phyloP scores from a whole-genome alignment of 2,888 invertebrate species.

The Zaprionus obscuricornis region DNA sequence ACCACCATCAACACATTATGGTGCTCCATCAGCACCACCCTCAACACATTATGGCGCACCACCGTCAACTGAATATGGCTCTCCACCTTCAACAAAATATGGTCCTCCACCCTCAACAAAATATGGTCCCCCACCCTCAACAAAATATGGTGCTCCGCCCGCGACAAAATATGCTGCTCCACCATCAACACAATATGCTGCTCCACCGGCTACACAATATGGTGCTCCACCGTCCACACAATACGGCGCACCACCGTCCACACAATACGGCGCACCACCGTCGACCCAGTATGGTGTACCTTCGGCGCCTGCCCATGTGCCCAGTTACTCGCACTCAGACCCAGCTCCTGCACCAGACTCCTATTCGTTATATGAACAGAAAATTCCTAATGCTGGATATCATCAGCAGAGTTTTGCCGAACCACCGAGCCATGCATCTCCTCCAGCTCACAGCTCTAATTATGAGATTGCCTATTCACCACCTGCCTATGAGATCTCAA shows the following conservation, averaged over 20 bases:
- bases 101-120: background rate
- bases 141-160: background rate
- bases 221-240: too few relatives aligned
- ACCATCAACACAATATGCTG: background rate
- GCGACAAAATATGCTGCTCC: background rate
- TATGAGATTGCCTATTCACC: slow-evolving; percentile 79
- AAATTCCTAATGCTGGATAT: slow-evolving; percentile 69
- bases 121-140: background rate
- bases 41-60: slow-evolving; percentile 20
- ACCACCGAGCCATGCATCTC: slow-evolving; percentile 53
- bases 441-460: slow-evolving; percentile 40
- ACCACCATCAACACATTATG: slow-evolving; percentile 9
- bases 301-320: slow-evolving; percentile 32
- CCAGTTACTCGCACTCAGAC: slow-evolving; percentile 31
- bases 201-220: background rate
- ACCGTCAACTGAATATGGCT: background rate
- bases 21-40: slow-evolving; percentile 11
- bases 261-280: slow-evolving; percentile 18
- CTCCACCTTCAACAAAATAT: background rate
- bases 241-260: too few relatives aligned
- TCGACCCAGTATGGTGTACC: slow-evolving; percentile 62
- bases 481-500: slow-evolving; percentile 74
- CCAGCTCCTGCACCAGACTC: slow-evolving; percentile 46
- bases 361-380: slow-evolving; percentile 69
- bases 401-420: slow-evolving; percentile 77